phyloP scores from a whole-genome alignment of 2,797 vertebrate genomes.

The Neopelma chrysocephalum region DNA sequence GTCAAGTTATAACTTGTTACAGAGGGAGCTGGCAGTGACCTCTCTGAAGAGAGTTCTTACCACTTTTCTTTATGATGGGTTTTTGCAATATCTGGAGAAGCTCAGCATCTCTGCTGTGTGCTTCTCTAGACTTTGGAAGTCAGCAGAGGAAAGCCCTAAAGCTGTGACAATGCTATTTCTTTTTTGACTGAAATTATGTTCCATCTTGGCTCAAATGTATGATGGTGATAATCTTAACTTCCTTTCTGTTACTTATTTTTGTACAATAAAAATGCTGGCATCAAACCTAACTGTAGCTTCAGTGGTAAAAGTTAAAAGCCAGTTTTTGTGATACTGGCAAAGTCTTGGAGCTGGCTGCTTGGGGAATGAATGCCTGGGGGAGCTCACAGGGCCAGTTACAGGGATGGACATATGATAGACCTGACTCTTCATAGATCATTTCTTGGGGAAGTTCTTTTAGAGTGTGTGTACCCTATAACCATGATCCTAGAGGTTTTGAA shows the following conservation, averaged over 20 bases:
- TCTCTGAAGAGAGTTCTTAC: not conserved
- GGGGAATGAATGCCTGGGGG: not conserved
- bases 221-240: not conserved
- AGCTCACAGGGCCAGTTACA: not conserved
- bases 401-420: fast-evolving
- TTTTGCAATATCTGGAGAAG: not conserved
- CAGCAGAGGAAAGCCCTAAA: not conserved
- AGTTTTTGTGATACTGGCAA: not conserved
- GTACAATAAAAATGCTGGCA: not conserved
- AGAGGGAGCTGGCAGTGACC: not conserved
- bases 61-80: not conserved
- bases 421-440: not conserved
- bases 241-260: not conserved
- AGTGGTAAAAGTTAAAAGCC: not conserved
- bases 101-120: not conserved
- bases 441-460: not conserved
- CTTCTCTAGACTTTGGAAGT: not conserved
- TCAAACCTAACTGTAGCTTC: not conserved
- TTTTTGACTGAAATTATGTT: not conserved
- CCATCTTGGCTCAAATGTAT: not conserved
- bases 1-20: not conserved
- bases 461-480: not conserved
- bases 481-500: not conserved
- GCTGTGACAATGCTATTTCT: not conserved
- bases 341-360: not conserved